A percentile compares a stretch with the other conserved stretches of the same genome.
Evolutionary conservation across 1,140 invertebrate species (phyloP).

Genomic region (Drosophila jambulina): DNA sequence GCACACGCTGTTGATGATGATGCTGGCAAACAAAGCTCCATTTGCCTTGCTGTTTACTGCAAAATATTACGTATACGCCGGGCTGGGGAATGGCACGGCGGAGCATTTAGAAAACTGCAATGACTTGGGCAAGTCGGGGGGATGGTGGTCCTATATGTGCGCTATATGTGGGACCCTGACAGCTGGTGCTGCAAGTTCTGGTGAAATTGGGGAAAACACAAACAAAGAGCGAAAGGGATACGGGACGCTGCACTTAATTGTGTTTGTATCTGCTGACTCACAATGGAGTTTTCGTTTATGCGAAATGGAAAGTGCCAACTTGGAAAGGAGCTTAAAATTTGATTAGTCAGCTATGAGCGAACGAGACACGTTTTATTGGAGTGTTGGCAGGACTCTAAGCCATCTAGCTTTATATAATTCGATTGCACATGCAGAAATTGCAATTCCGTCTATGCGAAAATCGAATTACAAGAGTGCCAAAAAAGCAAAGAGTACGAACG

Average conservation of each 20-base stretch:
- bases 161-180: slow-evolving; percentile 33
- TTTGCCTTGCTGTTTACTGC: slow-evolving; percentile 59
- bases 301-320: slow-evolving; percentile 29
- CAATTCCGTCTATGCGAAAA: slow-evolving; percentile 41
- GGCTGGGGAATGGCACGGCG: not conserved
- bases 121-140: slow-evolving; percentile 19
- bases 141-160: not conserved
- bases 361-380: slow-evolving; percentile 3
- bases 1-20: slow-evolving; percentile 16
- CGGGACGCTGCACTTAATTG: slow-evolving; percentile 61
- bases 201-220: slow-evolving; percentile 26
- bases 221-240: slow-evolving; percentile 34
- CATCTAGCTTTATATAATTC: not conserved
- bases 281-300: slow-evolving; percentile 28
- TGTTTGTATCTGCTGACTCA: slow-evolving; percentile 58
- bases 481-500: slow-evolving; percentile 9
- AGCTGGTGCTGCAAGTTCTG: slow-evolving; percentile 53
- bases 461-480: slow-evolving; percentile 49
- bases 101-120: slow-evolving; percentile 27
- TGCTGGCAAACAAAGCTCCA: slow-evolving; percentile 70
- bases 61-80: slow-evolving; percentile 69
- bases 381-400: slow-evolving; percentile 3
- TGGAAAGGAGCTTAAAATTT: slow-evolving; percentile 11
- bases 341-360: slow-evolving; percentile 10
- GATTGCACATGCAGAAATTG: slow-evolving; percentile 18